Percentiles rank a stretch among this genome's conserved stretches.
Evolutionary conservation across 2,113 vertebrate species (phyloP).

Genomic region (Cygnus buccinator): DNA sequence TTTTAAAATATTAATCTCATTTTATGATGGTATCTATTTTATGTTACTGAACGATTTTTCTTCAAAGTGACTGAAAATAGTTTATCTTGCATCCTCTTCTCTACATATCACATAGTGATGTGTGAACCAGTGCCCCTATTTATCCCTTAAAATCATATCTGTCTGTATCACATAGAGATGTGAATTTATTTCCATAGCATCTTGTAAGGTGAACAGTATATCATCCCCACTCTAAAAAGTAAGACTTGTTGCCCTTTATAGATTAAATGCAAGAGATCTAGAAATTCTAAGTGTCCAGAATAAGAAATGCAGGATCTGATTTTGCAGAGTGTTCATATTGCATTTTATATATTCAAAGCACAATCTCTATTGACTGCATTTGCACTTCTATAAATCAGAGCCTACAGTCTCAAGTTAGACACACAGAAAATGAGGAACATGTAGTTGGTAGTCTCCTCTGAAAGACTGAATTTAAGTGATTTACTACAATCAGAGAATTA

Average conservation of each 20-base stretch:
- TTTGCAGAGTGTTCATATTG: background rate
- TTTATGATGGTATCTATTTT: background rate
- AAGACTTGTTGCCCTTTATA: background rate
- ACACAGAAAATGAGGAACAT: background rate
- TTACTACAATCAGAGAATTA: background rate
- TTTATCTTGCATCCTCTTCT: background rate
- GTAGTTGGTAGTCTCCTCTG: background rate
- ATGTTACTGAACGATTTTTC: background rate
- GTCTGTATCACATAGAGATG: background rate
- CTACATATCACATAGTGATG: background rate
- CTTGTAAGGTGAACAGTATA: background rate
- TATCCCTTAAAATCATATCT: background rate
- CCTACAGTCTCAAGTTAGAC: background rate
- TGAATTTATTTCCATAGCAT: background rate
- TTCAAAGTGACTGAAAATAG: background rate
- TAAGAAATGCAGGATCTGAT: background rate
- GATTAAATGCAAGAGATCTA: background rate
- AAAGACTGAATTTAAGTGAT: background rate
- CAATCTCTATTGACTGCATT: background rate
- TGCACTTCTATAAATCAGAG: constrained; percentile 24
- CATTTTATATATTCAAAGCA: constrained; percentile 7
- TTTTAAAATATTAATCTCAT: background rate
- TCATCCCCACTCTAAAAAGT: background rate
- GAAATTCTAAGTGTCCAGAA: background rate
- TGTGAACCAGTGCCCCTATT: background rate